phyloP scores from a whole-genome alignment of 2,113 vertebrate species.

The Caloenas nicobarica region DNA sequence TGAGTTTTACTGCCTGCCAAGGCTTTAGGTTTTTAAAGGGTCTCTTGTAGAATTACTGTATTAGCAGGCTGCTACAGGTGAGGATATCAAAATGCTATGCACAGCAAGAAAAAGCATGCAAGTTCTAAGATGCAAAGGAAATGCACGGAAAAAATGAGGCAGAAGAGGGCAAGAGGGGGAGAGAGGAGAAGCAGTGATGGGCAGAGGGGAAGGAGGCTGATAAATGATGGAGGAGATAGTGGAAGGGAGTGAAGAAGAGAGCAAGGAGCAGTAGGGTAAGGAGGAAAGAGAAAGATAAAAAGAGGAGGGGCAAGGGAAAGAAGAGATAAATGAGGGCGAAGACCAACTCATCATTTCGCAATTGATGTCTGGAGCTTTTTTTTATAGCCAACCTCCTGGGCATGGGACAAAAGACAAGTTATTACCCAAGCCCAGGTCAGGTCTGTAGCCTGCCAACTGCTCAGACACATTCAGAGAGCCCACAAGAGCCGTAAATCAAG shows the following conservation, averaged over 20 bases:
- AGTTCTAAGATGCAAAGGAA: not conserved
- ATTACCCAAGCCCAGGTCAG: conserved; percentile 61
- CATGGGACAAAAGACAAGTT: conserved; percentile 66
- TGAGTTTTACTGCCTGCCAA: conserved; percentile 19
- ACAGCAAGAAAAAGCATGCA: conserved; percentile 1
- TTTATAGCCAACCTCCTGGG: conserved; percentile 55
- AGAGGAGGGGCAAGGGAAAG: conserved; percentile 33
- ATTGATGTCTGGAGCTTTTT: conserved; percentile 55
- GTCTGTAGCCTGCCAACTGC: conserved; percentile 45
- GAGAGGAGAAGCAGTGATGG: not conserved
- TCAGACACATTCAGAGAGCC: conserved; percentile 40
- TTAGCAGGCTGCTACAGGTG: not conserved
- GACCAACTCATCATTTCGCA: conserved; percentile 62
- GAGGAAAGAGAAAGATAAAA: conserved; percentile 35
- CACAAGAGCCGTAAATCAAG: conserved; percentile 48
- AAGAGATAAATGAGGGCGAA: conserved; percentile 62
- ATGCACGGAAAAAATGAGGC: not conserved
- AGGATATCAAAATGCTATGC: conserved; percentile 5
- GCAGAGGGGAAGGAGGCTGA: not conserved
- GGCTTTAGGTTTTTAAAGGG: conserved; percentile 21
- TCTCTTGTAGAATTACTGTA: conserved; percentile 5
- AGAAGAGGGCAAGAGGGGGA: not conserved
- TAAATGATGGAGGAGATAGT: not conserved
- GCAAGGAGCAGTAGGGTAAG: not conserved
- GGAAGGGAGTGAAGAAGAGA: not conserved